Percentiles rank a stretch among this genome's conserved stretches.
phyloP scores from a whole-genome alignment of 1,140 invertebrate species.

The Psilanteris sp. region DNA sequence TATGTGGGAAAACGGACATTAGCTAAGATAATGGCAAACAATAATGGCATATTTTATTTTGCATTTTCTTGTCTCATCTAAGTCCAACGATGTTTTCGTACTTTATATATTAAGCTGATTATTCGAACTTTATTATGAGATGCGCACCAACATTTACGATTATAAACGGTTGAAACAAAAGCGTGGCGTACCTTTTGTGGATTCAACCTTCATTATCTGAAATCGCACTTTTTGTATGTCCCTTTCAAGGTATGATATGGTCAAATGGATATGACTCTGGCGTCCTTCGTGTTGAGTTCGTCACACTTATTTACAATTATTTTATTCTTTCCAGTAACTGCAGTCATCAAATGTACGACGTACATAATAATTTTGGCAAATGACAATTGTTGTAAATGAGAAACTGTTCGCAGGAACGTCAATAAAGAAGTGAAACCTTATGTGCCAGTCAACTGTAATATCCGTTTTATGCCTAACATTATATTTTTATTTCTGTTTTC shows the following conservation, averaged over 20 bases:
- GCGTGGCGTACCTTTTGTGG: slow-evolving; percentile 29
- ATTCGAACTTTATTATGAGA: not conserved
- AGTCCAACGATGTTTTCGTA: too few relatives aligned
- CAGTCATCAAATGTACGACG: slow-evolving; percentile 31
- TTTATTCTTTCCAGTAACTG: slow-evolving; percentile 51
- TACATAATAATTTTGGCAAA: slow-evolving; percentile 32
- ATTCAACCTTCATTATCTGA: slow-evolving; percentile 40
- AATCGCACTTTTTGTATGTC: slow-evolving; percentile 42
- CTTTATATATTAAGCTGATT: too few relatives aligned
- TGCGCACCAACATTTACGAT: slow-evolving; percentile 14
- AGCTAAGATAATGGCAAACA: not conserved
- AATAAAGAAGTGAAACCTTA: slow-evolving; percentile 14
- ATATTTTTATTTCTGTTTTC: too few relatives aligned
- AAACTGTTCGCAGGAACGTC: not conserved
- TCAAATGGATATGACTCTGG: slow-evolving; percentile 50
- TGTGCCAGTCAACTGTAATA: too few relatives aligned
- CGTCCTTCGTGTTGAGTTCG: slow-evolving; percentile 33
- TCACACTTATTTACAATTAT: slow-evolving; percentile 55
- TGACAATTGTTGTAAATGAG: slow-evolving; percentile 15
- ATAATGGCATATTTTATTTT: too few relatives aligned
- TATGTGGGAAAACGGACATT: slow-evolving; percentile 8
- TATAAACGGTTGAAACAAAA: slow-evolving; percentile 21
- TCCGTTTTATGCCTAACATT: too few relatives aligned
- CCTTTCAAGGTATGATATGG: slow-evolving; percentile 43
- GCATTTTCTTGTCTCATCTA: too few relatives aligned